Percentiles rank a stretch among this genome's conserved stretches.
These are phyloP conservation scores for Osmerus eperlanus DNA, from an alignment of 2,113 vertebrate species.

Conservation along the genomic window DNA sequence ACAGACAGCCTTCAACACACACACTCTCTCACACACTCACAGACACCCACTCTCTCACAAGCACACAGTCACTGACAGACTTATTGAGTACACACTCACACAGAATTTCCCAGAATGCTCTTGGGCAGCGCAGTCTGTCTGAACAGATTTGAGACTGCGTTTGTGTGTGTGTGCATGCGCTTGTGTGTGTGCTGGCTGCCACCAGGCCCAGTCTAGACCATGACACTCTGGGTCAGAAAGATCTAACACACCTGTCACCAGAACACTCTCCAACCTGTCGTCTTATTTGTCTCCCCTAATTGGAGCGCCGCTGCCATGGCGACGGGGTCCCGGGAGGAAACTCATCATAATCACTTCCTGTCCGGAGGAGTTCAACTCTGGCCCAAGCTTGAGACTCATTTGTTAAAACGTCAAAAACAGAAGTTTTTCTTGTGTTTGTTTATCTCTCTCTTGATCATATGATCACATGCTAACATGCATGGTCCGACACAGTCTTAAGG, in stretches of 20 bases:
- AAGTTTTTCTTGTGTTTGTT: not conserved
- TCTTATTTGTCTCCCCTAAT: slow-evolving; percentile 33
- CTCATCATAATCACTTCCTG: slow-evolving; percentile 8
- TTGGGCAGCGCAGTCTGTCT: no score
- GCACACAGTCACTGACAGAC: no score
- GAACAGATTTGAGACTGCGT: no score
- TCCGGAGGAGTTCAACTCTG: not conserved
- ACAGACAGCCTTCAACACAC: no score
- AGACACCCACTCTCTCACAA: no score
- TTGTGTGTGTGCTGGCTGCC: not conserved
- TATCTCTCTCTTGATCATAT: no score
- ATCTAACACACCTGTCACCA: slow-evolving; percentile 9
- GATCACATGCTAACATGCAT: no score
- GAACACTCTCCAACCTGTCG: slow-evolving; percentile 16
- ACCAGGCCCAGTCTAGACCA: not conserved
- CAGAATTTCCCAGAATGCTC: no score
- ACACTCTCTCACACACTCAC: no score
- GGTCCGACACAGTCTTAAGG: no score
- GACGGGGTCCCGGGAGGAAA: not conserved
- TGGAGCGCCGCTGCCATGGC: slow-evolving; percentile 4
- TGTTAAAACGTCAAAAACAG: slow-evolving; percentile 1
- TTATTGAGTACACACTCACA: no score
- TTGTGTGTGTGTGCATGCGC: not conserved
- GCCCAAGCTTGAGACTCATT: slow-evolving; percentile 15
- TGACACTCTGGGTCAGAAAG: not conserved